Evolutionary conservation across 2,888 invertebrate species (phyloP), one percentile per base, ranked within the genome.

Genomic region (Coelogynopora nodosa): DNA sequence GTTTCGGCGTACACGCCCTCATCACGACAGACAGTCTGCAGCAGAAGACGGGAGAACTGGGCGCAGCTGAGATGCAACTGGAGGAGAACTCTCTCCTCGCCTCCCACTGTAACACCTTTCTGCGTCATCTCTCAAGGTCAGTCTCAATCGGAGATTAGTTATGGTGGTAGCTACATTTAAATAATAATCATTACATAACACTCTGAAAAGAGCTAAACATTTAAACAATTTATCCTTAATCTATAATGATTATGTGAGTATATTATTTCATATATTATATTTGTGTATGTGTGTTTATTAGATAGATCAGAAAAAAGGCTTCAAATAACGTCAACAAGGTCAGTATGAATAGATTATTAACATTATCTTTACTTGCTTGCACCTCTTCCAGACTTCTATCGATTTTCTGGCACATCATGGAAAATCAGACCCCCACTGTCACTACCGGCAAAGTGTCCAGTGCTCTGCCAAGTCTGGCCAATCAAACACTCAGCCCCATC

Each of bases 401-500:
- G 90, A 94, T 95, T 29, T 93, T 95, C 89, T 94, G 94, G 86
- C 95, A 95, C 91, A 93, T 95, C 88, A 93, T 95, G 88, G 95
- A 95, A 89, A 95, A 95, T n/a, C 90, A 90, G 74, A 88, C 88
- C 2, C 82, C 82, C 5, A 82, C 82, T 27, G 26, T 27, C 2
- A 5, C n/a, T 26, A 2, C 80, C 26, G 28, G 28, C 30, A 82
- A 82, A 28, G 31, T 74, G 27, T 5, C 23, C 2, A 26, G 2
- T 2, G 5, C 74, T 26, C 27, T 74, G 2, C 74, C 74, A 5
- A 74, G 74, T 26, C 27, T 74, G 23, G 18, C 74, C 27, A 74
- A 74, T 74, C 74, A 74, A 23, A 23, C 74, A 26, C 74, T 74
- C 18, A 74, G 74, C 23, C 74, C 74, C 2, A 13, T 74, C 18